These are phyloP conservation scores for Pristionchus fissidentatus DNA, from an alignment of 2,888 invertebrate species.

Conservation along the genomic window DNA sequence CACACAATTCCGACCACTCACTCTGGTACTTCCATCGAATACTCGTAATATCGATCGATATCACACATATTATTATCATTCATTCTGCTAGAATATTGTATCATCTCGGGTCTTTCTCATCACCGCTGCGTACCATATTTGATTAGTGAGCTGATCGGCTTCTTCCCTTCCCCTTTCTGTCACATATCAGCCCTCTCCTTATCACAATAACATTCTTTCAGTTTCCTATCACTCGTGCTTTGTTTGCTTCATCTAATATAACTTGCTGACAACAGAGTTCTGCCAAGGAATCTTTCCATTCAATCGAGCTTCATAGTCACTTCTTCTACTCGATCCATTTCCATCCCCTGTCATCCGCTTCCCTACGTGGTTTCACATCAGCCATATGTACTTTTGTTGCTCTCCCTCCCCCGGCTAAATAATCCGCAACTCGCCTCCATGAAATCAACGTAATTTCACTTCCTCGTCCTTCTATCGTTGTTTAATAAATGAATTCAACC, in stretches of 20 bases:
- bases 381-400: constrained; percentile 1
- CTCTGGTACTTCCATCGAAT: background rate
- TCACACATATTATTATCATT: constrained; percentile 6
- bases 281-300: too few species aligned
- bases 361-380: background rate
- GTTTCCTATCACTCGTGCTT: background rate
- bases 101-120: constrained; percentile 33
- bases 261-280: too few species aligned
- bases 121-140: constrained; percentile 11
- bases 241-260: background rate
- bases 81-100: background rate
- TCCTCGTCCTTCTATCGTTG: constrained; percentile 14
- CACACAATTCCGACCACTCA: too few species aligned
- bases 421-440: background rate
- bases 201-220: constrained; percentile 13
- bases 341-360: background rate
- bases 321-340: background rate
- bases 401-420: background rate
- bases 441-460: constrained; percentile 28
- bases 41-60: background rate
- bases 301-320: too few species aligned
- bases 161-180: background rate
- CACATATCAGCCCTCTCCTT: background rate
- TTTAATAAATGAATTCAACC: constrained; percentile 12
- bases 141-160: constrained; percentile 36